Evolutionary conservation across 2,797 vertebrate genomes (phyloP).

Genomic region (Kryptolebias ocellatus): DNA sequence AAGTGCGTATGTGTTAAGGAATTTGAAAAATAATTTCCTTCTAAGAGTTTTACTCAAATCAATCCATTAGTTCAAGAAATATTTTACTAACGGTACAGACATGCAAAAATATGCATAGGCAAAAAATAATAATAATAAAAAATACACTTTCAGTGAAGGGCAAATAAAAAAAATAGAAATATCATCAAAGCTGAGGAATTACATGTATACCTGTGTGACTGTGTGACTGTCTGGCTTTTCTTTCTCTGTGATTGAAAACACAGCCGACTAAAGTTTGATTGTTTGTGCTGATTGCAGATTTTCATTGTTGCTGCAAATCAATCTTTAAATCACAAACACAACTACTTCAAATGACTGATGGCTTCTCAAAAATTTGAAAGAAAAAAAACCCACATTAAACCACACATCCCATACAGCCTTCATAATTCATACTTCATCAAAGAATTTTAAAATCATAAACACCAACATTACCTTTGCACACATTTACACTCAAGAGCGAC

Average conservation of each 20-base stretch:
- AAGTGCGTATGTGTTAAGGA: too few species aligned
- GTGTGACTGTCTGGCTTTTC: neutral
- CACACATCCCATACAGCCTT: neutral
- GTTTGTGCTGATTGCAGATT: slow-evolving; percentile 9
- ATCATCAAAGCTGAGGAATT: neutral
- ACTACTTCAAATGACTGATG: neutral
- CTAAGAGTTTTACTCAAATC: too few species aligned
- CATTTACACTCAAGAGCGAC: neutral
- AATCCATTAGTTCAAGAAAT: too few species aligned
- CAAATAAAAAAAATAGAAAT: too few species aligned
- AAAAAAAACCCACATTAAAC: neutral
- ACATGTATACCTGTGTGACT: neutral
- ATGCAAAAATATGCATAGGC: too few species aligned
- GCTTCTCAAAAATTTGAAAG: neutral
- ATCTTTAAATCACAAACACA: neutral
- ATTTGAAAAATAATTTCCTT: too few species aligned
- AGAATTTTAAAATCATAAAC: neutral
- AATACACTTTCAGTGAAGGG: too few species aligned
- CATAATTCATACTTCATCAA: too few species aligned
- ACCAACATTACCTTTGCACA: neutral
- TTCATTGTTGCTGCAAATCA: slow-evolving; percentile 14
- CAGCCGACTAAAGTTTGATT: neutral
- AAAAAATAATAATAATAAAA: too few species aligned
- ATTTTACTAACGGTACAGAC: too few species aligned
- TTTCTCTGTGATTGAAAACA: slow-evolving; percentile 9